phyloP scores from a whole-genome alignment of 2,797 vertebrate species.

The Acanthurus lineatus region DNA sequence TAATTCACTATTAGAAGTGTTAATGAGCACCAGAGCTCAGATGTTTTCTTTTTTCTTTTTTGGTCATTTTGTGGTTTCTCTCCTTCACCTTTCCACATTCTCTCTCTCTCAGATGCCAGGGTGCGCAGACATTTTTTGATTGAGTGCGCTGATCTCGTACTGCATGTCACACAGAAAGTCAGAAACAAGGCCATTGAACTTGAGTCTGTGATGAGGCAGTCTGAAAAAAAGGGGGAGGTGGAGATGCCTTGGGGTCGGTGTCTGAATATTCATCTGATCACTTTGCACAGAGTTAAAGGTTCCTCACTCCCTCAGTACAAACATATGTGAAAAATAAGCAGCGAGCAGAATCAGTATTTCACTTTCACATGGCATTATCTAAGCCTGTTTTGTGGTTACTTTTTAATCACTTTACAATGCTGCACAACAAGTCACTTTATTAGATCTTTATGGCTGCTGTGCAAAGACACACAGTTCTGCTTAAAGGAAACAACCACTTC shows the following conservation, averaged over 20 bases:
- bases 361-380: neutral
- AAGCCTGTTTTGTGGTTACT: conserved; percentile 10
- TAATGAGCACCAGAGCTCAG: conserved; percentile 58
- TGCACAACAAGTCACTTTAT: neutral
- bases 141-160: conserved; percentile 75
- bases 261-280: conserved; percentile 35
- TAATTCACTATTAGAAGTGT: conserved; percentile 40
- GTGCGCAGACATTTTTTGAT: conserved; percentile 72
- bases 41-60: conserved; percentile 26
- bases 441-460: neutral
- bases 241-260: conserved; percentile 17
- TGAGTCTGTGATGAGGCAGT: neutral
- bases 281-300: neutral
- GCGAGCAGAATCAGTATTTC: conserved; percentile 3
- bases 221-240: conserved; percentile 1
- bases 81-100: conserved; percentile 24
- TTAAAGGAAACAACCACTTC: conserved; percentile 32
- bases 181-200: conserved; percentile 35
- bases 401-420: conserved; percentile 7
- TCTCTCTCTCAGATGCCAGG: conserved; percentile 41
- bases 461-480: neutral
- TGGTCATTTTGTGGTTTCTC: conserved; percentile 28
- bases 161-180: conserved; percentile 68
- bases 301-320: neutral
- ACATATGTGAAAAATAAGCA: neutral